Conservation (phyloP, 2,113 vertebrate species). For the Pseudorectes ferrugineus region DNA sequence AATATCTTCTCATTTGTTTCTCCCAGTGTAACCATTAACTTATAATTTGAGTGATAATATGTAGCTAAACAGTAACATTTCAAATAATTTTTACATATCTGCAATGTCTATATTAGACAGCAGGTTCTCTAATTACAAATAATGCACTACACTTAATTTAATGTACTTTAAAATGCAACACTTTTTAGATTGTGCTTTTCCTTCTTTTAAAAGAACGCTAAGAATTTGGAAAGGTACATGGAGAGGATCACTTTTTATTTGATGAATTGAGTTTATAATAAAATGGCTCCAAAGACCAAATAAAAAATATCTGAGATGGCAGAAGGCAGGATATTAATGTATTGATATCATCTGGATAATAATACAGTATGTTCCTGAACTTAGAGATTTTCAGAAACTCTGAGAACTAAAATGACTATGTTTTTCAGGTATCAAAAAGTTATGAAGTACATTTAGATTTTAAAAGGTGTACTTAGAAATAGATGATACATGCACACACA, state of each 20-base stretch:
- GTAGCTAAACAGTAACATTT: not conserved
- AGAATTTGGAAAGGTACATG: not conserved
- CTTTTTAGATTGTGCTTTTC: not conserved
- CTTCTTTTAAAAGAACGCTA: not conserved
- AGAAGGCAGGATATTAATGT: slow-evolving; percentile 58
- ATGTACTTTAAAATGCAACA: not conserved
- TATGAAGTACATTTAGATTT: not conserved
- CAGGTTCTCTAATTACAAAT: not conserved
- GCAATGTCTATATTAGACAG: not conserved
- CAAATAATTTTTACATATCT: not conserved
- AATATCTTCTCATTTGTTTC: not conserved
- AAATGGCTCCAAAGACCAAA: slow-evolving; percentile 3
- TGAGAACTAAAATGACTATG: not conserved
- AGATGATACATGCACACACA: not conserved
- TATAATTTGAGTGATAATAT: not conserved
- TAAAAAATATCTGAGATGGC: slow-evolving; percentile 1
- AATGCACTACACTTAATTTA: not conserved
- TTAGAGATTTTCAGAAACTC: slow-evolving; percentile 9
- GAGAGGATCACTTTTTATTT: not conserved
- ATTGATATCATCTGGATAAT: slow-evolving; percentile 50
- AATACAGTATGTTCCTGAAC: slow-evolving; percentile 16
- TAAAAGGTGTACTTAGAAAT: not conserved
- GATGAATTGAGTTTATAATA: slow-evolving; percentile 11
- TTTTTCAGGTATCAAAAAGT: not conserved
- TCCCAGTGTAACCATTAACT: not conserved